These are phyloP conservation scores for Oxyteleia sp. DNA, from an alignment of 2,888 invertebrate species.

Conservation along the genomic window DNA sequence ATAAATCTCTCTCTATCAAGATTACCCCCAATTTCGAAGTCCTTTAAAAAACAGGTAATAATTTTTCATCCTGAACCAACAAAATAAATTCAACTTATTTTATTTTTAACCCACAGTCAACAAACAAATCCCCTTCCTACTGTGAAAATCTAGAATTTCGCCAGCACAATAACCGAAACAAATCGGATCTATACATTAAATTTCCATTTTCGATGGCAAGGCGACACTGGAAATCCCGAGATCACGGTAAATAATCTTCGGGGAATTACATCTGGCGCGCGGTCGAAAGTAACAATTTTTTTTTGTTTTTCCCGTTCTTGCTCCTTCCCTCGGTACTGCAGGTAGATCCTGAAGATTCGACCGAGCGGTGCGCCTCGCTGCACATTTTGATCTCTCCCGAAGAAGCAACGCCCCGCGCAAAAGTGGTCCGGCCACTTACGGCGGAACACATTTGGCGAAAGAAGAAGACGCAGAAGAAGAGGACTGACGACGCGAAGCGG, in stretches of 20 bases:
- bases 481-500: slow-evolving; percentile 68
- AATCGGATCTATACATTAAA: neutral
- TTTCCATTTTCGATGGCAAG: slow-evolving; percentile 18
- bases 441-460: slow-evolving; percentile 56
- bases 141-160: no score
- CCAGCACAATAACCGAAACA: neutral
- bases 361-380: slow-evolving; percentile 34
- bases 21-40: no score
- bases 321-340: slow-evolving; percentile 5
- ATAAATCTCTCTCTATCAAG: no score
- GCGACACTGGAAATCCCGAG: slow-evolving; percentile 1
- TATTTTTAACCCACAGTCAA: no score
- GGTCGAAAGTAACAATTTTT: slow-evolving; percentile 28
- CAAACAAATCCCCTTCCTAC: no score
- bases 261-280: slow-evolving; percentile 37
- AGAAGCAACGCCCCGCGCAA: slow-evolving; percentile 64
- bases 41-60: no score
- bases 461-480: slow-evolving; percentile 69
- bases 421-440: slow-evolving; percentile 70
- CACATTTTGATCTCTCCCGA: slow-evolving; percentile 51
- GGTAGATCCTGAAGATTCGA: slow-evolving; percentile 42
- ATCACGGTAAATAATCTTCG: slow-evolving; percentile 35
- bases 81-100: no score
- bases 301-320: no score
- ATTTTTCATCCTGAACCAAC: no score